phyloP scores from a whole-genome alignment of 2,888 invertebrate species.

The Drosophila putrida region DNA sequence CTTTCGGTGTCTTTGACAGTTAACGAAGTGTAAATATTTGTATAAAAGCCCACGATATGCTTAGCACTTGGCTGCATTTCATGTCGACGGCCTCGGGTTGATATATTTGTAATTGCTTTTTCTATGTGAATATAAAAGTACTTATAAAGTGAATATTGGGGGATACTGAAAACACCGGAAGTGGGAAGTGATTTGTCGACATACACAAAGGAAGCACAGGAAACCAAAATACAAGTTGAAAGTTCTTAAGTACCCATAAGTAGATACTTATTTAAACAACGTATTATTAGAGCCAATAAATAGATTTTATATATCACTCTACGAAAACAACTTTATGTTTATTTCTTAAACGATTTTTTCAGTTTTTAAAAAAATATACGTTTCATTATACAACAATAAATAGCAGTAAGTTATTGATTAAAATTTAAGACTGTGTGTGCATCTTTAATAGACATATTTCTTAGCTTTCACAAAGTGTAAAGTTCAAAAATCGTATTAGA shows the following conservation, averaged over 20 bases:
- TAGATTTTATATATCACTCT: background rate
- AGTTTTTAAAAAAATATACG: no score
- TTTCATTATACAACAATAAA: no score
- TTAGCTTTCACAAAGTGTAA: no score
- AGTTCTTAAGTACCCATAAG: background rate
- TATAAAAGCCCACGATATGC: slow-evolving; percentile 58
- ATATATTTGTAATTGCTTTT: slow-evolving; percentile 67
- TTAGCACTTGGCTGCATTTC: slow-evolving; percentile 59
- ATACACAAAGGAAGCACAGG: background rate
- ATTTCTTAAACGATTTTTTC: no score
- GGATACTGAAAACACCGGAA: background rate
- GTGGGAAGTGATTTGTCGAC: slow-evolving; percentile 26
- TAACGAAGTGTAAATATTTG: slow-evolving; percentile 78
- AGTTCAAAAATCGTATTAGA: no score
- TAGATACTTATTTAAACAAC: background rate
- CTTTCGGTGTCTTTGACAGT: slow-evolving; percentile 64
- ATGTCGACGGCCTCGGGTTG: slow-evolving; percentile 35
- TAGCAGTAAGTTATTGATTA: no score
- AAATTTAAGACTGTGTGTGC: no score
- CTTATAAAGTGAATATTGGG: slow-evolving; percentile 1
- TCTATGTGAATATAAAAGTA: slow-evolving; percentile 14
- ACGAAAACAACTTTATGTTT: no score
- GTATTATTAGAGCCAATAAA: background rate
- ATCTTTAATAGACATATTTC: no score
- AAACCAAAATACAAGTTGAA: slow-evolving; percentile 6